Percentiles rank a stretch among this genome's conserved stretches.
These are phyloP conservation scores for Malurus leucopterus DNA, from an alignment of 2,797 vertebrate genomes.

Conservation along the genomic window DNA sequence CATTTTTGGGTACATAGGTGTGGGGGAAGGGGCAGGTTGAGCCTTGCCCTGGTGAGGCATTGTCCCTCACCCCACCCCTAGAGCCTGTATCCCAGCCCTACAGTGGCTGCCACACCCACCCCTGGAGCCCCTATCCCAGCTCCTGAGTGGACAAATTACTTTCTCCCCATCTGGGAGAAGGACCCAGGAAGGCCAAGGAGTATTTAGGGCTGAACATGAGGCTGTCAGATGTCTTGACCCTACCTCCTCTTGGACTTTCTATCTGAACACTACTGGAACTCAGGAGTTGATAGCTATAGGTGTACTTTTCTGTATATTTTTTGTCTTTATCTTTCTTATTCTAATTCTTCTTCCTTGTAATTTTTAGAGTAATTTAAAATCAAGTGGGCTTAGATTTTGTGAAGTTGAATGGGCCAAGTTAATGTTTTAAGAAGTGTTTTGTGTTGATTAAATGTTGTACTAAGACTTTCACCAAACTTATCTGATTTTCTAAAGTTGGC, in stretches of 20 bases:
- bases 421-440: not conserved
- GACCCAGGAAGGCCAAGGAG: accelerated
- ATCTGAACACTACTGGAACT: not conserved
- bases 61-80: too few relatives aligned
- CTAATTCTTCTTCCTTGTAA: not conserved
- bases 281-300: not conserved
- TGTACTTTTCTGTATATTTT: not conserved
- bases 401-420: not conserved
- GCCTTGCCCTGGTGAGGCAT: accelerated
- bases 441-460: not conserved
- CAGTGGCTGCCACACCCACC: not conserved
- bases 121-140: not conserved
- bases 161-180: too few relatives aligned
- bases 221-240: not conserved
- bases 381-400: not conserved
- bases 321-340: not conserved
- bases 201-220: not conserved
- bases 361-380: not conserved
- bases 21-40: accelerated
- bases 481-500: not conserved
- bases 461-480: not conserved
- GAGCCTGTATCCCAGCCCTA: not conserved
- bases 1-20: not conserved
- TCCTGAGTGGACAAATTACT: not conserved
- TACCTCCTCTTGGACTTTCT: not conserved